phyloP scores from a whole-genome alignment of 2,113 vertebrate genomes.

The Turnix velox region DNA sequence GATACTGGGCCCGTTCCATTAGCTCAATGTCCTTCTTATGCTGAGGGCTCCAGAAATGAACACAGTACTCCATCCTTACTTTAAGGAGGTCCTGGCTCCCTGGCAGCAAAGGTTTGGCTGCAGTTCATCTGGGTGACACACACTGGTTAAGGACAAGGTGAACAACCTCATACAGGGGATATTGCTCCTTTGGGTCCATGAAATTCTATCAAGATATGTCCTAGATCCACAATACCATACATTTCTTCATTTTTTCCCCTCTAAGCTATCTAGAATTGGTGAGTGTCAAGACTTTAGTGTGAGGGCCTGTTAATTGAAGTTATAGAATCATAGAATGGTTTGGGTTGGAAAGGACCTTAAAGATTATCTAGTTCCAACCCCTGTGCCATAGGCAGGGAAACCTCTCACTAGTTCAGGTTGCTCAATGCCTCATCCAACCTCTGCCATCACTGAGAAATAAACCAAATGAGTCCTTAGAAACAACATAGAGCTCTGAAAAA shows the following conservation, averaged over 20 bases:
- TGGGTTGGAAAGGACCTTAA: too few relatives aligned
- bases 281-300: too few relatives aligned
- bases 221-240: rapidly evolving
- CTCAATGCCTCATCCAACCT: too few relatives aligned
- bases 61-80: too few relatives aligned
- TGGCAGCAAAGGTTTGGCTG: neutral
- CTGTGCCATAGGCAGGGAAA: too few relatives aligned
- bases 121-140: neutral
- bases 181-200: neutral
- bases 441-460: neutral
- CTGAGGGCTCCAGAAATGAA: too few relatives aligned
- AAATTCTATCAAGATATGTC: neutral
- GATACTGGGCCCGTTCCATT: too few relatives aligned
- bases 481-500: neutral
- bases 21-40: too few relatives aligned
- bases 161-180: neutral
- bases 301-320: neutral
- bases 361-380: too few relatives aligned
- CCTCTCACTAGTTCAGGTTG: too few relatives aligned
- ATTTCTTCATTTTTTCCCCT: neutral
- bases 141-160: too few relatives aligned
- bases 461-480: neutral
- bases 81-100: rapidly evolving
- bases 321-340: neutral
- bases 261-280: neutral